Evolutionary conservation across 2,113 vertebrate genomes (phyloP), one percentile per base, ranked within the genome.

Genomic region (Haplochromis burtoni): DNA sequence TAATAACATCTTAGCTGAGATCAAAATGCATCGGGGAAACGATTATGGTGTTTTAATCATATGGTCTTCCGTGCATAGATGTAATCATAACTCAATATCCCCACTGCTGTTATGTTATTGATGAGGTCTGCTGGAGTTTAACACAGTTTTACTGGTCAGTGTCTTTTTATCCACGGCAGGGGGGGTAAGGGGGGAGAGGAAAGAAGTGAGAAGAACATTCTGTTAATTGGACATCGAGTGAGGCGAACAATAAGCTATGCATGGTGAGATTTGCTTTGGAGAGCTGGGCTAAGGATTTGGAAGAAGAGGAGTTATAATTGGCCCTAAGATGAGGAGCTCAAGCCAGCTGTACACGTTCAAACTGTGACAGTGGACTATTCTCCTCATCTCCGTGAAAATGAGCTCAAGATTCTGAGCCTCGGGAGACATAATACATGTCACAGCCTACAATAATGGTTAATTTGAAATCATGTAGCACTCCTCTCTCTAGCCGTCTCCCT

Each of bases 371-470:
- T 93, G 90, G 93, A 94, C 93, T 93, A 94, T 93, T 94, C 90
- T 90, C 90, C 91, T 92, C 92, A 94, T 94, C 95, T 89, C 93
- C 53, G 90, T 95, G 93, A 96, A 96, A 96, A 96, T 96, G 95
- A 96, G 95, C 94, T 96, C 90, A 94, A 94, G 94, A 96, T 95
- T 96, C 92, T 38, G 89, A 93, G 94, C 95, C 95, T 90, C 91
- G 17, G 95, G 95, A 95, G 93, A 94, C 95, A 96, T 96, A 95
- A 95, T 95, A 95, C 93, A 96, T 92, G 94, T 94, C 94, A 95
- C 93, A 95, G 93, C 92, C 92, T 92, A 95, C 95, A 95, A 96
- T 96, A 94, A 96, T 92, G 93, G 92, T 96, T 96, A 94, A 96
- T 96, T 94, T 95, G 95, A 96, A 96, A 95, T 95, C 94, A 94